Base-by-base conservation (phyloP, 2,888 invertebrate species). In the Bhutanitis thaidina region DNA sequence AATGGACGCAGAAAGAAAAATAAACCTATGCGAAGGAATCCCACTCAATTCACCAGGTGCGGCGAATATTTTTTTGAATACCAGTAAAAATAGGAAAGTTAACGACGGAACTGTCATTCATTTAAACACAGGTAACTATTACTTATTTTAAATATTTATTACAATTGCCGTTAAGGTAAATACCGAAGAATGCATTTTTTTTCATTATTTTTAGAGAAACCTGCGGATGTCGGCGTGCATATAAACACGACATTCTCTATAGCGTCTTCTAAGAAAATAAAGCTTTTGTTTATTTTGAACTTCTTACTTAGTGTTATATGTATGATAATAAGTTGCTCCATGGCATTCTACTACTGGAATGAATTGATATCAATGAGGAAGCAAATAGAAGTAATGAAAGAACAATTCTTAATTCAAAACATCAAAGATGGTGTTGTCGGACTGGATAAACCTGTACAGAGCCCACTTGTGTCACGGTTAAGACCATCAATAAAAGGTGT, bases 231-330 rank as follows among this genome's bases (percentile, higher is more conserved):
- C 64, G 88, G 86, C 59, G 80, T 88, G 46, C 87, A 88, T 61
- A 84, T 88, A 62, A 87, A 88, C 62, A 87, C 88, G 30, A 88
- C 87, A 49, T 77, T 86, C 61, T 80, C 86, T 48, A 79, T 87
- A 69, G 86, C 84, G 79, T 86, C 88, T 80, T 86, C 86, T 71
- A 87, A 84, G 83, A 88, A 87, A 82, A 79, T 88, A 61, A 85
- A 77, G 71, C 71, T 86, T 57, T 70, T 88, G 65, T 83, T 88
- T 65, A 66, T 86, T 47, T 62, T 87, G 45, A 88, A 84, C 71
- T 84, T 88, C 71, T 74, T 87, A 60, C 68, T 88, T 55, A 80
- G 82, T 60, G 67, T 85, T 20, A 61, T 84, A 25, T 85, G 85
- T 65, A 79, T 88, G 74, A 68, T 80, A 44, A 65, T 86, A 56